These are phyloP conservation scores for Hydriomena furcata DNA, from an alignment of 2,888 invertebrate species.

Conservation along the genomic window DNA sequence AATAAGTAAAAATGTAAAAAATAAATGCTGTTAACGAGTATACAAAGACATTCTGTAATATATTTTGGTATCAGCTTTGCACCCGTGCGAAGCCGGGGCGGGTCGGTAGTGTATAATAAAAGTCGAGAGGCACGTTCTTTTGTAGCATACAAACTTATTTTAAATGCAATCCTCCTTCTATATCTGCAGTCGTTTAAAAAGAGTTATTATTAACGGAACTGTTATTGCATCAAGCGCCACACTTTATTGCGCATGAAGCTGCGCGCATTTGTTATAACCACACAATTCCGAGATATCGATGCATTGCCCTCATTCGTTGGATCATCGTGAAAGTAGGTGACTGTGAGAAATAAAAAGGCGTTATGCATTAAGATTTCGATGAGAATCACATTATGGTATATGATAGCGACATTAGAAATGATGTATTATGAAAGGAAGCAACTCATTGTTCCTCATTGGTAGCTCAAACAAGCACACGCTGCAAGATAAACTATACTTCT, in stretches of 20 bases:
- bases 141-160: too few species aligned
- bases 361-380: conserved; percentile 17
- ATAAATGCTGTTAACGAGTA: too few species aligned
- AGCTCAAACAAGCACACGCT: conserved; percentile 1
- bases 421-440: conserved; percentile 13
- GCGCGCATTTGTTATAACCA: conserved; percentile 20
- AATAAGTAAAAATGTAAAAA: too few species aligned
- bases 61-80: too few species aligned
- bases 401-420: conserved; percentile 11
- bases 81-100: too few species aligned
- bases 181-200: too few species aligned
- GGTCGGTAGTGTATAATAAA: too few species aligned
- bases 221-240: conserved; percentile 6
- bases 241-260: conserved; percentile 25
- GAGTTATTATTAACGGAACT: too few species aligned
- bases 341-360: conserved; percentile 37
- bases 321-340: conserved; percentile 52
- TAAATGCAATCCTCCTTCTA: too few species aligned
- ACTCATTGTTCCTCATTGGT: conserved; percentile 16
- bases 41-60: too few species aligned
- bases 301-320: conserved; percentile 41
- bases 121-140: too few species aligned
- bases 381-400: conserved; percentile 13
- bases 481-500: not conserved
- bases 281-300: conserved; percentile 19